phyloP scores from a whole-genome alignment of 1,140 invertebrate genomes.

The Leptinotarsa texana region DNA sequence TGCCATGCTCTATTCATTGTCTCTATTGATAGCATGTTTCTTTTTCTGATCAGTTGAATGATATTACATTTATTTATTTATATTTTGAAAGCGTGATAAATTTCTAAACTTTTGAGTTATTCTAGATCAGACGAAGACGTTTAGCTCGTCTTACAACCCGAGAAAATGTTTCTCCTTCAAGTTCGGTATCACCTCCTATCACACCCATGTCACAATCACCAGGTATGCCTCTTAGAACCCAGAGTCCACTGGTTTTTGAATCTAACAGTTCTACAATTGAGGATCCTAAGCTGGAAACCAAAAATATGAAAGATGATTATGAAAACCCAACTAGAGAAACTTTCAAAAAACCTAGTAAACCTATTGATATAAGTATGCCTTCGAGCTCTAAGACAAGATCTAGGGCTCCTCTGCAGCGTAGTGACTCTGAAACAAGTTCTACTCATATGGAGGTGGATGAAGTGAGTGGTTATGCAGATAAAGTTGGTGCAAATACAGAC shows the following conservation, averaged over 20 bases:
- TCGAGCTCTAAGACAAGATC: slow-evolving; percentile 44
- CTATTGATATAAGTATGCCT: slow-evolving; percentile 49
- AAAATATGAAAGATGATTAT: slow-evolving; percentile 24
- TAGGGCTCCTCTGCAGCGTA: slow-evolving; percentile 44
- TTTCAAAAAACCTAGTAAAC: slow-evolving; percentile 50
- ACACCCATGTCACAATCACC: slow-evolving; percentile 51
- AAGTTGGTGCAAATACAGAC: slow-evolving; percentile 62
- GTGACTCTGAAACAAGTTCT: slow-evolving; percentile 53
- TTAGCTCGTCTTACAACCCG: slow-evolving; percentile 66
- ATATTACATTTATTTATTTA: background rate
- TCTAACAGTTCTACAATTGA: slow-evolving; percentile 33
- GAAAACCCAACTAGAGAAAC: slow-evolving; percentile 36
- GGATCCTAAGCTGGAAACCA: slow-evolving; percentile 11
- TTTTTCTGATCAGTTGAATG: background rate
- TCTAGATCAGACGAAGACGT: slow-evolving; percentile 70
- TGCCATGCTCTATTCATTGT: slow-evolving; percentile 14
- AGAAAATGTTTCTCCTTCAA: slow-evolving; percentile 53
- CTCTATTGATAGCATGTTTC: background rate
- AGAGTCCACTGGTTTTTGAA: slow-evolving; percentile 48
- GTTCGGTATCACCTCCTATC: slow-evolving; percentile 49
- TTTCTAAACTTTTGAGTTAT: slow-evolving; percentile 20
- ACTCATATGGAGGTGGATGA: slow-evolving; percentile 66
- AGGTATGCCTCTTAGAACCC: slow-evolving; percentile 43
- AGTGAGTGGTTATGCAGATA: slow-evolving; percentile 55
- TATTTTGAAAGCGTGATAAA: background rate